A percentile compares a stretch with the other conserved stretches of the same genome.
Conservation (phyloP, 2,113 vertebrate genomes). For the Parus major region DNA sequence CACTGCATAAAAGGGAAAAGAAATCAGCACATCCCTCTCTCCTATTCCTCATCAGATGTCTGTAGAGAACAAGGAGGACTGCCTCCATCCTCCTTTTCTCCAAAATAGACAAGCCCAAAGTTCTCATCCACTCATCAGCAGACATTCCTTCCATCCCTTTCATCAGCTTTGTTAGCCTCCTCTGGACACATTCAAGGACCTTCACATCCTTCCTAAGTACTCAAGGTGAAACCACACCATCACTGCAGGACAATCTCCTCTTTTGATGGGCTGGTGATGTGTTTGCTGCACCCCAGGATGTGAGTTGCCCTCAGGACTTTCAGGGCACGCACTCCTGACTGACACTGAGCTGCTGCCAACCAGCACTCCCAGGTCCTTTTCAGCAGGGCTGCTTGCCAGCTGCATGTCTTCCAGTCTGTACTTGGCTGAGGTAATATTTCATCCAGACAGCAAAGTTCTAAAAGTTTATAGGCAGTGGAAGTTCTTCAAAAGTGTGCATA, state of each 20-base stretch:
- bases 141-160: background rate
- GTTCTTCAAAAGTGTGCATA: background rate
- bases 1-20: background rate
- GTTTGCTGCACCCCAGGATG: background rate
- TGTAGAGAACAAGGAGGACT: background rate
- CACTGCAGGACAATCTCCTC: rapidly evolving
- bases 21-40: background rate
- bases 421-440: background rate
- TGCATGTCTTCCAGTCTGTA: background rate
- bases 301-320: background rate
- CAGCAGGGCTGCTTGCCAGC: background rate
- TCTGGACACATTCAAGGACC: background rate
- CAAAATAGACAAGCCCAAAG: background rate
- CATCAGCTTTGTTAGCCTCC: background rate
- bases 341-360: rapidly evolving
- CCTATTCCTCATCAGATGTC: background rate
- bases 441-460: background rate
- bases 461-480: background rate
- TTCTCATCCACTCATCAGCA: rapidly evolving
- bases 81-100: background rate
- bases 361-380: background rate
- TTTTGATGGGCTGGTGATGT: background rate
- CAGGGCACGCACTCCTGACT: background rate
- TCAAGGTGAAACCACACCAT: background rate
- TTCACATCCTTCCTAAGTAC: background rate